Evolutionary conservation across 2,113 vertebrate genomes (phyloP).

Genomic region (Mustelus asterias): DNA sequence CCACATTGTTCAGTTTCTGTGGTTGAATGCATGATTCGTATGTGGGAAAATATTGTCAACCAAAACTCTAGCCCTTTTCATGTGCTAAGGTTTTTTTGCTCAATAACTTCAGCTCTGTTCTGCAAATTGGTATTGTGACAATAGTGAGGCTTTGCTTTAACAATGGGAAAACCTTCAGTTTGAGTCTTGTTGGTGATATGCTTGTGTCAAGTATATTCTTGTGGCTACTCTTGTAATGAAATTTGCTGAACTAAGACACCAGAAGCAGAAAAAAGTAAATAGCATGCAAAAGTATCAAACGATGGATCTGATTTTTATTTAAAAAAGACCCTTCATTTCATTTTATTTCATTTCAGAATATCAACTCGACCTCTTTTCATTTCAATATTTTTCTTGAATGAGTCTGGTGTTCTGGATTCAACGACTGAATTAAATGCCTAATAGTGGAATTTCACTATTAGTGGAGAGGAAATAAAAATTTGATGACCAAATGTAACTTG

Average conservation of each 20-base stretch:
- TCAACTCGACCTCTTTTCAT: not conserved
- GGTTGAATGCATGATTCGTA: not conserved
- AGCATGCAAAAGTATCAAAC: not conserved
- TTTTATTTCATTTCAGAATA: not conserved
- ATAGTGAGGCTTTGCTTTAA: not conserved
- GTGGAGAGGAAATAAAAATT: not conserved
- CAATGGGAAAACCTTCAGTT: not conserved
- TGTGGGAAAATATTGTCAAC: not conserved
- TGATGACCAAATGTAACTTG: not conserved
- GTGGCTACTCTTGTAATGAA: not conserved
- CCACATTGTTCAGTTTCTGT: not conserved
- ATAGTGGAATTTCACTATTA: not conserved
- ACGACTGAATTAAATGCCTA: not conserved
- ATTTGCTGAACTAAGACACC: not conserved
- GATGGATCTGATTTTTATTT: not conserved
- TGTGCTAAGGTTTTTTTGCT: not conserved
- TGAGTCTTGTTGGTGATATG: not conserved
- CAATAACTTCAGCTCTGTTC: not conserved
- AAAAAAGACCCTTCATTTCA: not conserved
- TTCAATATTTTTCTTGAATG: not conserved
- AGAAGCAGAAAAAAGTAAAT: not conserved
- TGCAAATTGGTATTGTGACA: not conserved
- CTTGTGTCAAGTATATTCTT: not conserved
- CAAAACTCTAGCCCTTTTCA: not conserved
- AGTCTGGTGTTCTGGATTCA: not conserved